phyloP scores from a whole-genome alignment of 2,113 vertebrate genomes.

The Morone saxatilis region DNA sequence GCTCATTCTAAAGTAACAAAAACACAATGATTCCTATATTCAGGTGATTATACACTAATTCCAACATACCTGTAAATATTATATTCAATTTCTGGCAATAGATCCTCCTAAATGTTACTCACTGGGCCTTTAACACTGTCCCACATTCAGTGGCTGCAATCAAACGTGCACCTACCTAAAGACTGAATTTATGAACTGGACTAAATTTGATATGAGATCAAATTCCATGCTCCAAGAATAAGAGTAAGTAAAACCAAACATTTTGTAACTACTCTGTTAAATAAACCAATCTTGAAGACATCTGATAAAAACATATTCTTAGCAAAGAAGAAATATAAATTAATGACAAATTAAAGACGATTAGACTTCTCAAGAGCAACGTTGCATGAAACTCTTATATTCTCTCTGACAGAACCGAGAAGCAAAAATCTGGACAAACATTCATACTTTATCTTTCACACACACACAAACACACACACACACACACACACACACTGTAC shows the following conservation, averaged over 20 bases:
- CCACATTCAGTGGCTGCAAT: background rate
- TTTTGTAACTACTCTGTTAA: background rate
- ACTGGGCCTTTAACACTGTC: background rate
- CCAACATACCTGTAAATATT: too few relatives aligned
- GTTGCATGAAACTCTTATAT: background rate
- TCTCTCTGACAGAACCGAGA: slow-evolving; percentile 5
- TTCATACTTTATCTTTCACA: background rate
- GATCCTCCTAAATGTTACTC: too few relatives aligned
- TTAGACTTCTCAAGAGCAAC: background rate
- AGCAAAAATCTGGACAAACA: slow-evolving; percentile 10
- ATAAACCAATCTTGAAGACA: too few relatives aligned
- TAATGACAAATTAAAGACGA: background rate
- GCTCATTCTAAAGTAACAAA: too few relatives aligned
- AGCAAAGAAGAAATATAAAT: background rate
- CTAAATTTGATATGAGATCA: background rate
- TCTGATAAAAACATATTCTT: background rate
- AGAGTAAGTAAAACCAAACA: background rate
- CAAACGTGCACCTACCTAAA: background rate
- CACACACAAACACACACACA: slow-evolving; percentile 29
- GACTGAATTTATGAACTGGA: background rate
- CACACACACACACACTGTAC: slow-evolving; percentile 26
- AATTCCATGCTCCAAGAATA: background rate
- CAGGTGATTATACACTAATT: too few relatives aligned
- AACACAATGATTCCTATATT: too few relatives aligned
- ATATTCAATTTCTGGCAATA: too few relatives aligned